Evolutionary conservation across 2,888 invertebrate species (phyloP).

Genomic region (Dromius quadrimaculatus): DNA sequence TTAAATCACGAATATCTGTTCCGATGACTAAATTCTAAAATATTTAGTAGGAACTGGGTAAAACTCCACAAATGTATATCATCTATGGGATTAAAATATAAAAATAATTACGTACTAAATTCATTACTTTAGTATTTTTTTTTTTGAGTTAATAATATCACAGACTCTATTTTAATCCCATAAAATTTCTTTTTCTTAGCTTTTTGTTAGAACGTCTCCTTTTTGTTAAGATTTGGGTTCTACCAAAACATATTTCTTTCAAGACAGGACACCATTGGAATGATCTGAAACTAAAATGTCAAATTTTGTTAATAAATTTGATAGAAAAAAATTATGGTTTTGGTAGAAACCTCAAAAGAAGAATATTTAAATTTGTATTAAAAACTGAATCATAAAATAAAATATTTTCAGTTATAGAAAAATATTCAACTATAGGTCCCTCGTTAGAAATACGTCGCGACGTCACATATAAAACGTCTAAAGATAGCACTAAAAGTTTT

Average conservation of each 20-base stretch:
- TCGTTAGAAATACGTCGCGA: too few species aligned
- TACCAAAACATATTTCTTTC: conserved; percentile 18
- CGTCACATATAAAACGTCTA: too few species aligned
- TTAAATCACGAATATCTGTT: too few species aligned
- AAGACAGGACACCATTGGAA: conserved; percentile 1
- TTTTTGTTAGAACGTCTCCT: conserved; percentile 19
- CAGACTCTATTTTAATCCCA: conserved; percentile 8
- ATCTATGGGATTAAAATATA: conserved; percentile 15
- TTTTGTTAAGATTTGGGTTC: conserved; percentile 15
- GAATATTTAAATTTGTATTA: background rate
- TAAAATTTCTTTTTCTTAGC: conserved; percentile 14
- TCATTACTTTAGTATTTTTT: background rate
- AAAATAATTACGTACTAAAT: background rate
- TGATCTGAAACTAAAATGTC: conserved; percentile 24
- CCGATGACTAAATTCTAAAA: background rate
- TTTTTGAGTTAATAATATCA: conserved; percentile 18
- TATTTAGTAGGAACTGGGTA: conserved; percentile 16
- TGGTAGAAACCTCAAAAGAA: conserved; percentile 6
- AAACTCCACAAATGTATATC: background rate
- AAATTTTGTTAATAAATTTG: conserved; percentile 7
- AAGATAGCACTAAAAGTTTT: too few species aligned
- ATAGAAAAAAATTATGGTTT: background rate
- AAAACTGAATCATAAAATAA: too few species aligned
- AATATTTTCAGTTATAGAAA: too few species aligned
- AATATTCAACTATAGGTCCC: too few species aligned